Conservation (phyloP, 2,113 vertebrate genomes). For the Candoia aspera region DNA sequence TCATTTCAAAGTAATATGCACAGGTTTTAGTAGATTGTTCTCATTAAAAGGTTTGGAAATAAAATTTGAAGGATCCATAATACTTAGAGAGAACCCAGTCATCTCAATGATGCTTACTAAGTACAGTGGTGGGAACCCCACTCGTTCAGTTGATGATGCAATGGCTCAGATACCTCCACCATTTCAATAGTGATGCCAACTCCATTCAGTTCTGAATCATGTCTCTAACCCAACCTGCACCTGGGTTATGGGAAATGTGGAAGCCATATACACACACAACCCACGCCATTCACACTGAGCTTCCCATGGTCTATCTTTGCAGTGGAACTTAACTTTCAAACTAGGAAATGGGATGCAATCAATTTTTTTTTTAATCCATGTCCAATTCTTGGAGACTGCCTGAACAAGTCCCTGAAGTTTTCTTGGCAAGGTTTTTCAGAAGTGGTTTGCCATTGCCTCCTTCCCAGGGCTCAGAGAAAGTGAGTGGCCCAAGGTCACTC, state of each 20-base stretch:
- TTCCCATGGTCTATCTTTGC: not conserved
- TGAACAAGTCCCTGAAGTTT: too few species aligned
- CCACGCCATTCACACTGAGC: not conserved
- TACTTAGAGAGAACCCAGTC: not conserved
- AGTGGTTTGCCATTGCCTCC: too few species aligned
- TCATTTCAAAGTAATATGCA: not conserved
- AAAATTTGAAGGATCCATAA: not conserved
- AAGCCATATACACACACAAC: not conserved
- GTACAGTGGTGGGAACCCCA: not conserved
- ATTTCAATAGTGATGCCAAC: not conserved
- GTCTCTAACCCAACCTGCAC: not conserved
- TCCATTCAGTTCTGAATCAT: not conserved
- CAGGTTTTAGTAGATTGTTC: not conserved
- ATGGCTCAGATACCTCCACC: not conserved
- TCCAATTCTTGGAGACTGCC: too few species aligned
- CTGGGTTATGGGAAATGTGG: not conserved
- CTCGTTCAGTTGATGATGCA: not conserved
- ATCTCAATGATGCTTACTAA: not conserved
- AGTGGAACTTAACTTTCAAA: not conserved
- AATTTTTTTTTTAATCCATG: too few species aligned
- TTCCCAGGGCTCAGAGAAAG: too few species aligned
- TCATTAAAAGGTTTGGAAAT: not conserved
- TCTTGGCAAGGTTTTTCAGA: too few species aligned
- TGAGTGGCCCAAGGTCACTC: too few species aligned
- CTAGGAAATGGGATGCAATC: conserved; percentile 16